These are phyloP conservation scores for Stegodyphus mimosarum DNA, from an alignment of 1,140 invertebrate genomes.

Conservation along the genomic window DNA sequence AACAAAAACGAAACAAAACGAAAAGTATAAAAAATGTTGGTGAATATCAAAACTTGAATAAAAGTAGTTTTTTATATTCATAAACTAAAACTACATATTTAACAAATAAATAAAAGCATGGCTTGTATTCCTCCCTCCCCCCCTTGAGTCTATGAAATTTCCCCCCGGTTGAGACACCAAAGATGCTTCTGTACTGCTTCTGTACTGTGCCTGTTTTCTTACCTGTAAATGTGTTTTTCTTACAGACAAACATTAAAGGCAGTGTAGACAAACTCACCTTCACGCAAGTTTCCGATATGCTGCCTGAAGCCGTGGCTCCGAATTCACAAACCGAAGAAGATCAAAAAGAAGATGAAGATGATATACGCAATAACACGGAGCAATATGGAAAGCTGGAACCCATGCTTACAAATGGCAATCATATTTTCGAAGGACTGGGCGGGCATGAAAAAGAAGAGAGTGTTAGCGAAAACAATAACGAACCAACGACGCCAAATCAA, in stretches of 20 bases:
- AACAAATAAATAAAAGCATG: too few relatives aligned
- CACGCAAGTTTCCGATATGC: not conserved
- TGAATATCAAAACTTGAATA: too few relatives aligned
- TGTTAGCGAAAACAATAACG: slow-evolving; percentile 35
- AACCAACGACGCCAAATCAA: slow-evolving; percentile 30
- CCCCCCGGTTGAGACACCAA: too few relatives aligned
- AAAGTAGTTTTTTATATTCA: too few relatives aligned
- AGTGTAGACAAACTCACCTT: not conserved
- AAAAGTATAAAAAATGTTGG: too few relatives aligned
- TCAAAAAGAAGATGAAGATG: slow-evolving; percentile 4
- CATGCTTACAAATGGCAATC: slow-evolving; percentile 5
- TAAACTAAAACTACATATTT: too few relatives aligned
- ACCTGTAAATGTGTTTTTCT: slow-evolving; percentile 29
- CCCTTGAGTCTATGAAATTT: too few relatives aligned
- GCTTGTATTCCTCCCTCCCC: too few relatives aligned
- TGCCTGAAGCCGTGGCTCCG: not conserved
- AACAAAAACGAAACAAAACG: too few relatives aligned
- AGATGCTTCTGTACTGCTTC: too few relatives aligned
- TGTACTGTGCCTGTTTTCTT: not conserved
- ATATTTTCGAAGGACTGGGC: not conserved
- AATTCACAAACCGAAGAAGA: slow-evolving; percentile 6
- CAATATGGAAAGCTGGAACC: not conserved
- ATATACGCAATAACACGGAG: not conserved
- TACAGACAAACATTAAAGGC: not conserved
- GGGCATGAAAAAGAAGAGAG: slow-evolving; percentile 6